A percentile compares a stretch with the other conserved stretches of the same genome.
Evolutionary conservation across 2,888 invertebrate genomes (phyloP).

Genomic region (Volucella inflata): DNA sequence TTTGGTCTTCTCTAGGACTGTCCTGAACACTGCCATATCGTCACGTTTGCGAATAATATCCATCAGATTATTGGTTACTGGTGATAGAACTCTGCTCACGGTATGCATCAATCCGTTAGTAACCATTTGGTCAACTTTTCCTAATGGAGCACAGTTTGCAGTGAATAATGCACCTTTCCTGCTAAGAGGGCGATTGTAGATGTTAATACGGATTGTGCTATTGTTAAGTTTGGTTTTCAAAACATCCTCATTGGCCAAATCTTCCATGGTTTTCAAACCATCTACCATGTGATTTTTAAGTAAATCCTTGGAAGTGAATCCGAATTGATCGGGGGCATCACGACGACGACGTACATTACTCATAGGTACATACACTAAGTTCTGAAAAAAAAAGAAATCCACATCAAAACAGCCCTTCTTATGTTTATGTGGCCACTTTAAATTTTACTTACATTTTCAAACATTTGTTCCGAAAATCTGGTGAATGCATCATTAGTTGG

Average conservation of each 20-base stretch:
- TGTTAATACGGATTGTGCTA: conserved; percentile 82
- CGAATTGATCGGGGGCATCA: conserved; percentile 71
- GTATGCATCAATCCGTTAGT: conserved; percentile 88
- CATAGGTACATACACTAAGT: conserved; percentile 82
- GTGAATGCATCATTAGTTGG: conserved; percentile 87
- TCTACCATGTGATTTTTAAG: conserved; percentile 86
- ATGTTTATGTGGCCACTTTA: neutral
- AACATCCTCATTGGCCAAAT: conserved; percentile 86
- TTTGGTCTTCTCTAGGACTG: conserved; percentile 85
- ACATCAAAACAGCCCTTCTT: neutral
- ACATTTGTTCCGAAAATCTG: conserved; percentile 85
- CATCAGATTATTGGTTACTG: conserved; percentile 85
- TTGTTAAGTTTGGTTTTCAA: conserved; percentile 81
- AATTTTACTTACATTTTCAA: conserved; percentile 84
- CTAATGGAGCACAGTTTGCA: conserved; percentile 88
- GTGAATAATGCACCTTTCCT: conserved; percentile 84
- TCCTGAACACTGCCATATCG: conserved; percentile 86
- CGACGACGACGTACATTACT: conserved; percentile 73
- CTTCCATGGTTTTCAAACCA: conserved; percentile 85
- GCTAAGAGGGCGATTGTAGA: conserved; percentile 80
- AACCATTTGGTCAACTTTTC: conserved; percentile 86
- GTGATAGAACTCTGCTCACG: conserved; percentile 86
- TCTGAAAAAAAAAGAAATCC: conserved; percentile 80
- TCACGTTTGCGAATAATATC: conserved; percentile 86
- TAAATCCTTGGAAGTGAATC: conserved; percentile 83